Percentiles rank a stretch among this genome's conserved stretches.
Evolutionary conservation across 2,113 vertebrate species (phyloP).

Genomic region (Pelecanoides urinatrix): DNA sequence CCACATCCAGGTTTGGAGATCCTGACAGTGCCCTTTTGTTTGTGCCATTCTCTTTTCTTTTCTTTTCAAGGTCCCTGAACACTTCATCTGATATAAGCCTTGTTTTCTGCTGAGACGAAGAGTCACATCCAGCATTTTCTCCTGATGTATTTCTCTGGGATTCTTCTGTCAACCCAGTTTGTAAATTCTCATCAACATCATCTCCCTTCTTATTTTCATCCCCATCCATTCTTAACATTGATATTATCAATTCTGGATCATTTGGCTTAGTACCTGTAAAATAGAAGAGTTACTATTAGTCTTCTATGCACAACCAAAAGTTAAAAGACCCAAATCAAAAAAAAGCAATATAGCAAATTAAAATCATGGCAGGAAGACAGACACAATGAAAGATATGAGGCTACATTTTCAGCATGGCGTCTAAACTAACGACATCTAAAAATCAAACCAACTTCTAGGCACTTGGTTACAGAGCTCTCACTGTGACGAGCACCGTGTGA

Average conservation of each 20-base stretch:
- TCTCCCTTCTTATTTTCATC: slow-evolving; percentile 49
- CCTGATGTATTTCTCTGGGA: not conserved
- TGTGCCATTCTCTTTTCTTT: slow-evolving; percentile 6
- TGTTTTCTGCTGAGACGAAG: not conserved
- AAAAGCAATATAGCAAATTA: not conserved
- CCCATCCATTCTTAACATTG: slow-evolving; percentile 63
- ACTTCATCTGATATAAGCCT: slow-evolving; percentile 37
- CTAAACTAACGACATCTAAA: not conserved
- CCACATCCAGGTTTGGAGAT: not conserved
- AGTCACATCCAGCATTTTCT: not conserved
- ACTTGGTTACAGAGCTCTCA: not conserved
- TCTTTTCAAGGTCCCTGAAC: slow-evolving; percentile 36
- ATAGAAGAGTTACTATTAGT: slow-evolving; percentile 23
- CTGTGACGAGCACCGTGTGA: not conserved
- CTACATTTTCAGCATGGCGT: not conserved
- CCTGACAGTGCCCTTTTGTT: slow-evolving; percentile 47
- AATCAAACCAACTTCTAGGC: not conserved
- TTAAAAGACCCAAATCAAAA: not conserved
- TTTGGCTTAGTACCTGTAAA: slow-evolving; percentile 54
- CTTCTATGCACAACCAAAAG: not conserved
- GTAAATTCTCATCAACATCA: slow-evolving; percentile 21
- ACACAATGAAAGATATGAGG: not conserved
- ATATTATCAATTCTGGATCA: not conserved
- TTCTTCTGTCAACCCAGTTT: not conserved
- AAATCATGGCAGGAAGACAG: not conserved